A percentile compares a stretch with the other conserved stretches of the same genome.
phyloP scores from a whole-genome alignment of 2,888 invertebrate genomes.

The Elegia similella region DNA sequence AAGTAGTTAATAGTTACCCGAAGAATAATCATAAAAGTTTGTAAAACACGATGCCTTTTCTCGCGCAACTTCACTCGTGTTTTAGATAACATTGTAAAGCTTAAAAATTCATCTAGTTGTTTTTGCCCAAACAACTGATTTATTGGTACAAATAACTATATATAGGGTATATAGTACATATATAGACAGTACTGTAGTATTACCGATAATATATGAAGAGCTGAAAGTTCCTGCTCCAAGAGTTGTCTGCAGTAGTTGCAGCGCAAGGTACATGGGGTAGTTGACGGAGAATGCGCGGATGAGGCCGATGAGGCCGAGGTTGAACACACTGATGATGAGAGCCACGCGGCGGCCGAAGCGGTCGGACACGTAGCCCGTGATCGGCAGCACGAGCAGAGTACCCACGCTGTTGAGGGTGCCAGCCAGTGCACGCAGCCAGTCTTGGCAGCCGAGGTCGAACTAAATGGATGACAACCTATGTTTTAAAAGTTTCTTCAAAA shows the following conservation, averaged over 20 bases:
- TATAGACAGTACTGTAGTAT: too few species aligned
- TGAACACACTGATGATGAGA: slow-evolving; percentile 68
- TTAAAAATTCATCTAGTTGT: too few species aligned
- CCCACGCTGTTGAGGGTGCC: slow-evolving; percentile 87
- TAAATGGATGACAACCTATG: slow-evolving; percentile 45
- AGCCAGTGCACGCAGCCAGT: slow-evolving; percentile 86
- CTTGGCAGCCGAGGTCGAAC: slow-evolving; percentile 84
- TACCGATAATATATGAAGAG: slow-evolving; percentile 72
- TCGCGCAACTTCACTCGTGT: too few species aligned
- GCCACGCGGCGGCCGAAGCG: slow-evolving; percentile 79
- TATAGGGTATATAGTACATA: too few species aligned
- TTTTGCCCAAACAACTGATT: too few species aligned
- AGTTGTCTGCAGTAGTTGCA: slow-evolving; percentile 78
- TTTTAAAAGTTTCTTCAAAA: neutral
- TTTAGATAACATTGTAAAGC: too few species aligned
- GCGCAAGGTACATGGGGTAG: slow-evolving; percentile 54
- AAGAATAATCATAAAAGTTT: too few species aligned
- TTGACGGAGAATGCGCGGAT: slow-evolving; percentile 69
- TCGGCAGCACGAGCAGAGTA: slow-evolving; percentile 85
- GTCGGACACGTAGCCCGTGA: slow-evolving; percentile 87
- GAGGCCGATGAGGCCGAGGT: slow-evolving; percentile 69
- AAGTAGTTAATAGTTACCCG: too few species aligned
- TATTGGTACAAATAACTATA: too few species aligned
- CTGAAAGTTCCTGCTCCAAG: slow-evolving; percentile 78
- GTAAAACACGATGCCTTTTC: too few species aligned